Base-by-base conservation (phyloP, 2,797 vertebrate species). In the Sparidentex hasta region DNA sequence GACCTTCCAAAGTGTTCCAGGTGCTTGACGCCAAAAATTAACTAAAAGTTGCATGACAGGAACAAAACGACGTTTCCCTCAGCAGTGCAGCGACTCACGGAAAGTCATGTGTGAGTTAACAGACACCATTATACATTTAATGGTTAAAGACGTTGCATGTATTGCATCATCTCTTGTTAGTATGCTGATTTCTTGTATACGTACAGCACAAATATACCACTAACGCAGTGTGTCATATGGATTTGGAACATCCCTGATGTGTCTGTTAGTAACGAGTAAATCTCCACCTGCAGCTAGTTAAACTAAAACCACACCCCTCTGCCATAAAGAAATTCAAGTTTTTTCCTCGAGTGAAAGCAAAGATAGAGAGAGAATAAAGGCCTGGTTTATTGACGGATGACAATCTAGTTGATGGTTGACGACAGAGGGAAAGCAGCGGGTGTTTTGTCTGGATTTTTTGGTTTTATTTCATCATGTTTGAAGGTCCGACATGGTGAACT, bases 371-470 rank as follows among this genome's bases (percentile, higher is more conserved):
- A 48, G 33, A 63, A 9, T 4, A 38, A 57, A 46, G 16, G 41
- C 20, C 38, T 43, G 29, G 54, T 64, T n/a, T 62, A 47, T 38
- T 13, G 75, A 81, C 8, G 20, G 63, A 59, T n/a, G 88, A 93
- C 91, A 92, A 92, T 93, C 92, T 65, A 44, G 58, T 68, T 51
- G 58, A 68, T 38, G 12, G 75, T 74, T 72, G 74, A 80, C 33
- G 67, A 78, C 65, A 71, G 61, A 83, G 23, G 46, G 56, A 86
- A 51, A 52, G 57, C 63, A 7, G 21, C 6, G 54, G 46, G n/a
- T 55, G 63, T 84, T 59, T 54, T 44, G 44, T 25, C 48, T 20
- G 12, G 52, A 74, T 21, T 65, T 75, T 65, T 17, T 16, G 44
- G 18, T 75, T 71, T 86, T 73, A 74, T 71, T 81, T 83, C 52